Evolutionary conservation across 2,888 invertebrate species (phyloP), one percentile per base, ranked within the genome.

Genomic region (Drosophila picticornis): DNA sequence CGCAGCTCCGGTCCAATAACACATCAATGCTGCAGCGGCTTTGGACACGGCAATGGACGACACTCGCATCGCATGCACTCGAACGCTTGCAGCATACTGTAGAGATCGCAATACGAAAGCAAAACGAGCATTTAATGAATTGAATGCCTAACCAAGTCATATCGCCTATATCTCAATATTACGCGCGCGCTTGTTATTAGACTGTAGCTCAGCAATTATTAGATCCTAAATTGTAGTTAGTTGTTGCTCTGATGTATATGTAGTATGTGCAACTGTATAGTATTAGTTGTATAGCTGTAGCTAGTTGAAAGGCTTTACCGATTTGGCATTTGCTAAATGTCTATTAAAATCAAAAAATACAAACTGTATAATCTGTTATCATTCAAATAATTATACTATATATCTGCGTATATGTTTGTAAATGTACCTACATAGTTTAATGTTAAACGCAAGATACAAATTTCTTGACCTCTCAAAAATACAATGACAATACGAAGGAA

Each of bases 11-110:
- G 81, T 4, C 70, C 88, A n/a, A 91, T 91, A n/a, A 90, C 91
- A 13, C 93, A 93, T 77, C 93, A 93, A 67, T 93, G 93, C 72
- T 93, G 93, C 84, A 84, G 91, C 22, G 93, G 88, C 10, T 92
- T 91, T 72, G 88, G 91, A 1, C 92, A 92, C 60, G 75, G 91
- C 7, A 91, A 92, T 75, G 92, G 91, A 4, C 89, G 93, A 34
- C 92, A 92, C 72, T 83, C 91, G 40, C 92, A 92, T 82, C 90
- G 92, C 59, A 85, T 92, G 78, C 93, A 93, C 86, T 91, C 93
- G 25, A 93, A 93, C 72, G 93, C 93, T 51, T 93, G 93, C 77
- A 75, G 83, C 61, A 81, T 93, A 55, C 84, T 93, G 50, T 93
- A 93, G 31, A 51, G 13, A 43, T 25, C 9, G 32, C 2, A n/a